phyloP scores from a whole-genome alignment of 2,888 invertebrate genomes.

The Tipula helvola region DNA sequence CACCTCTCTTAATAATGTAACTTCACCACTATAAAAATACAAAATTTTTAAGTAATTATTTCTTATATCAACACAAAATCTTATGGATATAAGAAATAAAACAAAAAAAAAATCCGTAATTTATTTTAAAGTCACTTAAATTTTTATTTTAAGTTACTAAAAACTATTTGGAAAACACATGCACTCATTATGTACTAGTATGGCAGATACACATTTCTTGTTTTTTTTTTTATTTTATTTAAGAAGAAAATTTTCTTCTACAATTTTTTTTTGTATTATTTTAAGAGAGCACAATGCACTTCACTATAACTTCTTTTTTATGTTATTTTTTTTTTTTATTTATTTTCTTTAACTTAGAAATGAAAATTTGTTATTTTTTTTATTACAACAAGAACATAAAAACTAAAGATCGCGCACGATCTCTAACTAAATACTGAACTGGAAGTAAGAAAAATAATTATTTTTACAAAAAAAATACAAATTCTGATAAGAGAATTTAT shows the following conservation, averaged over 20 bases:
- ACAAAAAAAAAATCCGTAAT: neutral
- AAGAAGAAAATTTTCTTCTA: neutral
- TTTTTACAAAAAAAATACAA: neutral
- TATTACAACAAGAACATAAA: neutral
- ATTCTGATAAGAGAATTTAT: neutral
- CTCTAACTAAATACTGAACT: neutral
- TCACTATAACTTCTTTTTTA: neutral
- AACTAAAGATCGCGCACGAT: neutral
- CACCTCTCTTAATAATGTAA: neutral
- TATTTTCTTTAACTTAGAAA: neutral
- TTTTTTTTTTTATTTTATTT: neutral
- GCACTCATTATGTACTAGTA: neutral
- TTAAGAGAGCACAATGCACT: slow-evolving; percentile 4
- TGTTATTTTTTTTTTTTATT: neutral
- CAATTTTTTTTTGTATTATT: neutral
- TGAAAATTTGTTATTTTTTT: neutral
- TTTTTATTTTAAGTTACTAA: neutral
- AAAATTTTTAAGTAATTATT: neutral
- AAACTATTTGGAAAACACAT: slow-evolving; percentile 4
- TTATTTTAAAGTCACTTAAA: neutral
- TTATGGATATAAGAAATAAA: neutral
- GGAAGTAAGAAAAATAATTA: neutral
- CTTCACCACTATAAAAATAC: neutral
- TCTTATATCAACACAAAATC: neutral
- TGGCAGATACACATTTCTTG: neutral